A percentile compares a stretch with the other conserved stretches of the same genome.
Evolutionary conservation across 2,888 invertebrate genomes (phyloP).

Genomic region (Drepana falcataria): DNA sequence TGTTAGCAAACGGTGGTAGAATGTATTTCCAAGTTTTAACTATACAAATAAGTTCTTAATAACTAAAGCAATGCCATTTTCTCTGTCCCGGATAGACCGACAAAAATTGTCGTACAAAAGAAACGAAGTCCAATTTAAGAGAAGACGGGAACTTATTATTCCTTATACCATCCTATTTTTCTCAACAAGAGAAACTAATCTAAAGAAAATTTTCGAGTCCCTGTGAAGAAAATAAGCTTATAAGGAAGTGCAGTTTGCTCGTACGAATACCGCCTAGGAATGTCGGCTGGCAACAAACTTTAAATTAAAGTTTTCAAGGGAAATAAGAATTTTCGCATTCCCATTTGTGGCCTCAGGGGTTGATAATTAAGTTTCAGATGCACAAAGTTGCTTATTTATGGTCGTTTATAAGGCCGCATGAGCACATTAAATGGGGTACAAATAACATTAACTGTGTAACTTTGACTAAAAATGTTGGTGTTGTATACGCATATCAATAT

Average conservation of each 20-base stretch:
- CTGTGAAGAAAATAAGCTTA: constrained; percentile 74
- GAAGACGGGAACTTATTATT: constrained; percentile 69
- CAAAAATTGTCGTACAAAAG: constrained; percentile 50
- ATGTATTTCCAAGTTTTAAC: constrained; percentile 46
- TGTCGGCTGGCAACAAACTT: constrained; percentile 65
- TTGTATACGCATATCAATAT: neutral
- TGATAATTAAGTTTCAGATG: constrained; percentile 44
- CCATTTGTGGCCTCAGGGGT: constrained; percentile 23
- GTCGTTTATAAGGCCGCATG: constrained; percentile 3
- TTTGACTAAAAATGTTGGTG: neutral
- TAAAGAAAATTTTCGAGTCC: constrained; percentile 76
- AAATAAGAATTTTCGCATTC: constrained; percentile 56
- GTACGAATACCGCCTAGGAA: constrained; percentile 63
- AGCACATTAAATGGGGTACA: constrained; percentile 9
- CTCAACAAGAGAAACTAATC: constrained; percentile 77
- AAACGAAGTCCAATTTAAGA: constrained; percentile 64
- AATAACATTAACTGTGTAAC: constrained; percentile 7
- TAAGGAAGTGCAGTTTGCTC: constrained; percentile 73
- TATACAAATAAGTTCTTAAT: constrained; percentile 45
- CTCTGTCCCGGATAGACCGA: constrained; percentile 28
- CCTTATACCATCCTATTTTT: constrained; percentile 67
- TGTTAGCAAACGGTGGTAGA: constrained; percentile 24
- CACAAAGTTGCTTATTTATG: constrained; percentile 26
- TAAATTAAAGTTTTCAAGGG: constrained; percentile 68
- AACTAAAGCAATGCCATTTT: constrained; percentile 43